Percentiles rank a stretch among this genome's conserved stretches.
These are phyloP conservation scores for Poecilia velifera DNA, from an alignment of 2,797 vertebrate genomes.

Conservation along the genomic window DNA sequence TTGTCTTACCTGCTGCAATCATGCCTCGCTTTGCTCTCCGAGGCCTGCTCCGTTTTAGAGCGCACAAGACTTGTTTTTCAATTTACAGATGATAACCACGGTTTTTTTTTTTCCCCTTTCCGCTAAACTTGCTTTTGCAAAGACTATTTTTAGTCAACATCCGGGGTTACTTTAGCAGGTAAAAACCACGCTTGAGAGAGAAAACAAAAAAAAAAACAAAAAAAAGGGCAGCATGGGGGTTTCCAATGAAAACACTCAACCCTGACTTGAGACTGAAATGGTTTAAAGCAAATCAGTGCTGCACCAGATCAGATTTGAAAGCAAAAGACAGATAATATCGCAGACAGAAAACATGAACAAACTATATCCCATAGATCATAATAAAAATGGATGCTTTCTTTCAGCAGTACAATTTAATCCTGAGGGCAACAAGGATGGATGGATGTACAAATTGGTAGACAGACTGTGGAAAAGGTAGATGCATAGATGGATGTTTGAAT, in stretches of 20 bases:
- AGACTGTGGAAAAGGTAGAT: not conserved
- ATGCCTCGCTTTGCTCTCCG: constrained; percentile 57
- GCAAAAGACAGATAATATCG: constrained; percentile 24
- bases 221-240: constrained; percentile 57
- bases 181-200: constrained; percentile 47
- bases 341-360: constrained; percentile 33
- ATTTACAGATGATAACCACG: constrained; percentile 76
- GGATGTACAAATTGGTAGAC: not conserved
- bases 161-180: constrained; percentile 71
- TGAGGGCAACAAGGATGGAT: not conserved
- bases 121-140: constrained; percentile 63
- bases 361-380: constrained; percentile 19
- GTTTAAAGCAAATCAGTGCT: constrained; percentile 38
- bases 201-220: not conserved
- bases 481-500: not conserved
- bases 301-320: constrained; percentile 36
- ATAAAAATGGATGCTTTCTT: constrained; percentile 17
- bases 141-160: constrained; percentile 73
- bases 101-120: constrained; percentile 19
- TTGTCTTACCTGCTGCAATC: constrained; percentile 75
- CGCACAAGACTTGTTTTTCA: constrained; percentile 73
- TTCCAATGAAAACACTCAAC: constrained; percentile 71
- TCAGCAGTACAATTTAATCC: constrained; percentile 22
- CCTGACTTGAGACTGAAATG: constrained; percentile 45
- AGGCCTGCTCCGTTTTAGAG: constrained; percentile 61